A percentile compares a stretch with the other conserved stretches of the same genome.
Conservation (phyloP, 2,888 invertebrate genomes). For the Drosophila kuntzei region DNA sequence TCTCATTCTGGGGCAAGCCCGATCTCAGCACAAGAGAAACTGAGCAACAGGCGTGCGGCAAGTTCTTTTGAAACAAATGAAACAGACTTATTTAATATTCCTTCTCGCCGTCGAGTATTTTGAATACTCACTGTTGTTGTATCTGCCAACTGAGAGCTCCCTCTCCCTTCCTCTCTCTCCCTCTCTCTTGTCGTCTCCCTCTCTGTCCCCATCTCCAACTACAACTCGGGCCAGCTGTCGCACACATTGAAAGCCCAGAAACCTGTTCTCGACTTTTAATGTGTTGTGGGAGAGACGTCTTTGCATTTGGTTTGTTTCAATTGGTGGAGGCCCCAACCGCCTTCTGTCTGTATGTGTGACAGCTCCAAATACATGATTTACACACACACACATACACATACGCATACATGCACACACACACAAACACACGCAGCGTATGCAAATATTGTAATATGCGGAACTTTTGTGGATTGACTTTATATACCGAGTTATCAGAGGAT, state of each 20-base stretch:
- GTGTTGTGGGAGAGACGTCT: constrained; percentile 79
- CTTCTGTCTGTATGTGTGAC: constrained; percentile 42
- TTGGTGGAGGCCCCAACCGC: constrained; percentile 70
- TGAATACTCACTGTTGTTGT: constrained; percentile 6
- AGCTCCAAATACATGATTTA: constrained; percentile 52
- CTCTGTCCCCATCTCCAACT: constrained; percentile 7
- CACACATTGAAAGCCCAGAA: constrained; percentile 51
- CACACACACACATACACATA: constrained; percentile 34
- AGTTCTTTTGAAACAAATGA: constrained; percentile 77
- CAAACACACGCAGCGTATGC: constrained; percentile 53
- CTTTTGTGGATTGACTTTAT: constrained; percentile 41
- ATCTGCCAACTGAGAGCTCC: constrained; percentile 2
- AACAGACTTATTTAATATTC: constrained; percentile 79
- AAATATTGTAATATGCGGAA: constrained; percentile 68
- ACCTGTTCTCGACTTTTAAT: constrained; percentile 73
- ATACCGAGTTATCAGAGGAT: constrained; percentile 41
- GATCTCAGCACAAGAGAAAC: constrained; percentile 30
- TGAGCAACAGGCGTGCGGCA: constrained; percentile 63
- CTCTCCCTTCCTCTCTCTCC: constrained; percentile 13
- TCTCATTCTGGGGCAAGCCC: constrained; percentile 64
- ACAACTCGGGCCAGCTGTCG: constrained; percentile 38
- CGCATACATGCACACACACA: background rate
- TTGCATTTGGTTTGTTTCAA: constrained; percentile 80
- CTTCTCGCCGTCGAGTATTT: constrained; percentile 42
- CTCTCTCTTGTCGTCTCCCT: constrained; percentile 12